These are phyloP conservation scores for Orchesella cincta DNA, from an alignment of 1,140 invertebrate species.

Conservation along the genomic window DNA sequence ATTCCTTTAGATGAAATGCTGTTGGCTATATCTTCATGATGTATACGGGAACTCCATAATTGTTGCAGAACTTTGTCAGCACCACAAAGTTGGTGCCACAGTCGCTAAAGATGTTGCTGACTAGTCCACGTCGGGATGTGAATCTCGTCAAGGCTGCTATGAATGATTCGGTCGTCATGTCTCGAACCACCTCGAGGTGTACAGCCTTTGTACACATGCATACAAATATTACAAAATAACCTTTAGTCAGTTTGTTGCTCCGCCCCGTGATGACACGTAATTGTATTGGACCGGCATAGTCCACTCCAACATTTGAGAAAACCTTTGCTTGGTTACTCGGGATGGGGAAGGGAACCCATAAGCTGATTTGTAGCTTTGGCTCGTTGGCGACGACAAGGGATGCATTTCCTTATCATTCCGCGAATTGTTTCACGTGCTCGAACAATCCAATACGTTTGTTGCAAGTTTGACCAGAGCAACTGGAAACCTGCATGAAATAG, in stretches of 20 bases:
- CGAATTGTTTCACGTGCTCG: background rate
- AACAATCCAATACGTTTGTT: background rate
- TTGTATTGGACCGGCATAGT: background rate
- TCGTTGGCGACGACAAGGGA: background rate
- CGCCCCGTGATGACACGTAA: background rate
- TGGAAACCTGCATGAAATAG: background rate
- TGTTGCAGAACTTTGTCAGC: background rate
- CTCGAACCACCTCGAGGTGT: slow-evolving; percentile 47
- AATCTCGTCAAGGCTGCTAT: slow-evolving; percentile 48
- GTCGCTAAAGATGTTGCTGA: slow-evolving; percentile 45
- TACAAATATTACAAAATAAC: slow-evolving; percentile 48
- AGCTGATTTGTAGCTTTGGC: background rate
- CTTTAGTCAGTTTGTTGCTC: slow-evolving; percentile 52
- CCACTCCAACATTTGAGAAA: background rate
- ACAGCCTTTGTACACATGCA: slow-evolving; percentile 46
- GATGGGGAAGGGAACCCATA: background rate
- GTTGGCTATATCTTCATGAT: background rate
- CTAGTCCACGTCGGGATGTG: slow-evolving; percentile 46
- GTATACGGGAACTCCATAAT: background rate
- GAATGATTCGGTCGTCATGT: slow-evolving; percentile 46
- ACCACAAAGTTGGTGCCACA: slow-evolving; percentile 49
- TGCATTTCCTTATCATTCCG: background rate
- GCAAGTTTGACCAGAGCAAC: background rate
- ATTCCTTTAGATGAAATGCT: background rate
- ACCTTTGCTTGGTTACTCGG: background rate